Conservation (phyloP, 2,113 vertebrate species). For the Tenrec ecaudatus region DNA sequence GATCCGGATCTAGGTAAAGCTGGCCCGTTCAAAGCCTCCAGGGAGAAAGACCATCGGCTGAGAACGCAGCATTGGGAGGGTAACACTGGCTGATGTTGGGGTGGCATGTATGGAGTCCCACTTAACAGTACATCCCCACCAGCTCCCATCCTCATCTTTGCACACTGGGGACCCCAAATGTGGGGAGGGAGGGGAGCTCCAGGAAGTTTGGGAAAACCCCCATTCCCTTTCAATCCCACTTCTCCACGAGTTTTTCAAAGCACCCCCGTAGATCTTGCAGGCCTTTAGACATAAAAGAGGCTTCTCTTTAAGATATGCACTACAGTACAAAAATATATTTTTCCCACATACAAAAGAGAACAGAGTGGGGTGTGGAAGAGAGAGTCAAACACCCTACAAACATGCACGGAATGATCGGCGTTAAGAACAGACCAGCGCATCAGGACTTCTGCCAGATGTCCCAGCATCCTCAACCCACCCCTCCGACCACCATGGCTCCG, state of each 20-base stretch:
- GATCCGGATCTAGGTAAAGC: accelerated
- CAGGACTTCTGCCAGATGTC: not conserved
- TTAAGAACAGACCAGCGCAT: not conserved
- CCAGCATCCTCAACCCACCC: not conserved
- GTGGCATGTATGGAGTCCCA: not conserved
- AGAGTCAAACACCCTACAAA: not conserved
- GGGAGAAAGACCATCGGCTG: not conserved
- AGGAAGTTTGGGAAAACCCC: too few species aligned
- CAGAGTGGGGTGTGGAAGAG: not conserved
- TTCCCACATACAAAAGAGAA: constrained; percentile 77
- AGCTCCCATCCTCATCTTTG: too few species aligned
- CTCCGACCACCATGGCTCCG: too few species aligned
- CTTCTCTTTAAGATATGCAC: constrained; percentile 40
- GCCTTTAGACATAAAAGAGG: constrained; percentile 26
- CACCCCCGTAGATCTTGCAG: not conserved
- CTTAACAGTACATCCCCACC: too few species aligned
- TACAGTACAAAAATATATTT: constrained; percentile 85
- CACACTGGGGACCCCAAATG: too few species aligned
- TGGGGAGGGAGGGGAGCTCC: too few species aligned
- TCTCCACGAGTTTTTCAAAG: too few species aligned
- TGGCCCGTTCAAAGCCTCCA: accelerated
- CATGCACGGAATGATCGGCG: not conserved
- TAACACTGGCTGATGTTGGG: constrained; percentile 46
- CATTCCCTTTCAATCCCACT: too few species aligned
- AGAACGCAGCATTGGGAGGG: not conserved